Conservation (phyloP, 1,140 invertebrate species). For the Aporrectodea caliginosa region DNA sequence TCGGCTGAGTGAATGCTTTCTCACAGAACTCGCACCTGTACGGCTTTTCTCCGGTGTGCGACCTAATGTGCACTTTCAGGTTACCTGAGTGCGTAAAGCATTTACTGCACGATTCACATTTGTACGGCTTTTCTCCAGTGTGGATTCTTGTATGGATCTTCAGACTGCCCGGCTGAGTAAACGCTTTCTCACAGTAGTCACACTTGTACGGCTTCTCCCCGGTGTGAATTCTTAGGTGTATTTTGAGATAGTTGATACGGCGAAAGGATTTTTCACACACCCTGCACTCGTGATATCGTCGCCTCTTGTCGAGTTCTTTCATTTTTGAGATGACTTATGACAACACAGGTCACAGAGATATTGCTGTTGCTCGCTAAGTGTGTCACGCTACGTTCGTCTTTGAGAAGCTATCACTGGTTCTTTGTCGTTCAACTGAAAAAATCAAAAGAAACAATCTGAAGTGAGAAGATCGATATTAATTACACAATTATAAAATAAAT, state of each 20-base stretch:
- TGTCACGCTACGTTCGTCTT: no score
- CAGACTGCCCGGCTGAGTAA: constrained; percentile 59
- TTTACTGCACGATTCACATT: constrained; percentile 52
- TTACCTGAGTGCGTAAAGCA: constrained; percentile 50
- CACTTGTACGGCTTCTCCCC: constrained; percentile 46
- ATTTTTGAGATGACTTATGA: no score
- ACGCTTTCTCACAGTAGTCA: constrained; percentile 49
- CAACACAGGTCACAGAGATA: no score
- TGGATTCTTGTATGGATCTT: constrained; percentile 96
- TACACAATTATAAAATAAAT: no score
- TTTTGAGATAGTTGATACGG: constrained; percentile 10
- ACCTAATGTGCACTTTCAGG: constrained; percentile 41
- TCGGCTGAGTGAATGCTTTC: constrained; percentile 60
- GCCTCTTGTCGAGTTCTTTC: constrained; percentile 66
- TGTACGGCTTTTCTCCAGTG: constrained; percentile 43
- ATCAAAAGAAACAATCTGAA: no score
- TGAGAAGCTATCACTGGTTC: no score
- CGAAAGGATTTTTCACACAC: constrained; percentile 64
- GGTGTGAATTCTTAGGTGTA: constrained; percentile 33
- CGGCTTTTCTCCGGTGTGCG: constrained; percentile 42
- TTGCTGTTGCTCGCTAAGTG: no score
- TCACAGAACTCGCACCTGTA: constrained; percentile 68
- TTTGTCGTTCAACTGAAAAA: no score
- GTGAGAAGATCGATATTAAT: no score
- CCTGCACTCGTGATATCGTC: constrained; percentile 60